A percentile compares a stretch with the other conserved stretches of the same genome.
phyloP scores from a whole-genome alignment of 2,113 vertebrate species.

The Talpa occidentalis region DNA sequence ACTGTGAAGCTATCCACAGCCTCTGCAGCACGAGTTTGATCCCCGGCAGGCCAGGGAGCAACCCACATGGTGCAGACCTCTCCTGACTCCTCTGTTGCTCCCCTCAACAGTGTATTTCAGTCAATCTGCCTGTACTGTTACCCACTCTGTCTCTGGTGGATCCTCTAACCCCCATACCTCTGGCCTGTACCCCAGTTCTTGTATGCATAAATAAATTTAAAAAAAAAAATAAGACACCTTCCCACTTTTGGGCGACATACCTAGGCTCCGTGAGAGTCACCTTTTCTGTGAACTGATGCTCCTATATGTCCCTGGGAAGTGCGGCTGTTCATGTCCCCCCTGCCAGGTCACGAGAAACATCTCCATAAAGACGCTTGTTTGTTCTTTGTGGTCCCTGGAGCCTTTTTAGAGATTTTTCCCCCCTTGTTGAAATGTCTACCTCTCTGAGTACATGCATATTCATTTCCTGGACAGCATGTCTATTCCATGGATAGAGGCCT shows the following conservation, averaged over 20 bases:
- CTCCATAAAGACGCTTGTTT: background rate
- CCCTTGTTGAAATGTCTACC: conserved; percentile 11
- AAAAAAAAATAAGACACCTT: too few species aligned
- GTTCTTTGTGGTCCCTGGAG: background rate
- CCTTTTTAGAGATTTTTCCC: background rate
- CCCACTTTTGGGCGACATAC: background rate
- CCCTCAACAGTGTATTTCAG: too few species aligned
- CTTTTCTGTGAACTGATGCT: background rate
- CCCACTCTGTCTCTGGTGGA: too few species aligned
- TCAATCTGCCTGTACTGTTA: too few species aligned
- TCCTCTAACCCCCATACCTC: too few species aligned
- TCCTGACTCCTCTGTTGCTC: too few species aligned
- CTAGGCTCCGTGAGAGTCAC: background rate
- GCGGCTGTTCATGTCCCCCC: background rate
- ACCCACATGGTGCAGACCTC: too few species aligned
- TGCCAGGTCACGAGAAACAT: background rate
- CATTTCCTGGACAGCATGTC: background rate
- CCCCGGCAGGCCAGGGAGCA: too few species aligned
- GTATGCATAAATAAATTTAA: too few species aligned
- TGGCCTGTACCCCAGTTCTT: too few species aligned
- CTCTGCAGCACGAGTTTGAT: too few species aligned
- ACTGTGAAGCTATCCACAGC: too few species aligned
- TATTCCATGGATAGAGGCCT: background rate
- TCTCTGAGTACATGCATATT: background rate
- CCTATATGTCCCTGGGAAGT: background rate